Percentiles rank a stretch among this genome's conserved stretches.
Conservation (phyloP, 2,797 vertebrate species). For the Xyrichtys novacula region DNA sequence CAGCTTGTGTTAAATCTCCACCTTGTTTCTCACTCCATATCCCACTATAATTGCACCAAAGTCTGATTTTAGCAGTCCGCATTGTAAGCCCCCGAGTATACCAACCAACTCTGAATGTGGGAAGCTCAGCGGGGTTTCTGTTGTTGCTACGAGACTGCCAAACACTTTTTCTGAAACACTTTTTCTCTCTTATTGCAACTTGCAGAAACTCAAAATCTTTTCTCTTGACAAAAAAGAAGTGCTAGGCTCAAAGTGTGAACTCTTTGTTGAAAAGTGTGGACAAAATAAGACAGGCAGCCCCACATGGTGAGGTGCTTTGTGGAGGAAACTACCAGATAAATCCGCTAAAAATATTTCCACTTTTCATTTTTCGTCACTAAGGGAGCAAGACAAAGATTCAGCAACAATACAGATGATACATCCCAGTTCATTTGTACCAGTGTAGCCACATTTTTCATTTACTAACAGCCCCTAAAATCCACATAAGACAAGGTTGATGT, state of each 20-base stretch:
- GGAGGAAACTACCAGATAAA: conserved; percentile 3
- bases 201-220: conserved; percentile 28
- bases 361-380: background rate
- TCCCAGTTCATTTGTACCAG: conserved; percentile 6
- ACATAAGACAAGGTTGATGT: too few relatives aligned
- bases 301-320: background rate
- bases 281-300: conserved; percentile 5
- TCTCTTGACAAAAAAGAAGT: conserved; percentile 9
- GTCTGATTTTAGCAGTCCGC: conserved; percentile 34
- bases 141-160: conserved; percentile 63
- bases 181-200: conserved; percentile 35
- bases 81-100: conserved; percentile 27
- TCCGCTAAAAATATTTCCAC: background rate
- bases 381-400: background rate
- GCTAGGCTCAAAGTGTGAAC: conserved; percentile 33
- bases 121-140: conserved; percentile 50
- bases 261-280: conserved; percentile 30
- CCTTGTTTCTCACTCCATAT: conserved; percentile 4
- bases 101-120: conserved; percentile 19
- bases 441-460: too few relatives aligned
- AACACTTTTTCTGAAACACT: conserved; percentile 40
- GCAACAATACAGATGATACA: background rate
- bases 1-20: conserved; percentile 10
- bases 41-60: background rate
- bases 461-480: too few relatives aligned